Conservation (phyloP, 1,140 invertebrate genomes). For the Maconellicoccus hirsutus region DNA sequence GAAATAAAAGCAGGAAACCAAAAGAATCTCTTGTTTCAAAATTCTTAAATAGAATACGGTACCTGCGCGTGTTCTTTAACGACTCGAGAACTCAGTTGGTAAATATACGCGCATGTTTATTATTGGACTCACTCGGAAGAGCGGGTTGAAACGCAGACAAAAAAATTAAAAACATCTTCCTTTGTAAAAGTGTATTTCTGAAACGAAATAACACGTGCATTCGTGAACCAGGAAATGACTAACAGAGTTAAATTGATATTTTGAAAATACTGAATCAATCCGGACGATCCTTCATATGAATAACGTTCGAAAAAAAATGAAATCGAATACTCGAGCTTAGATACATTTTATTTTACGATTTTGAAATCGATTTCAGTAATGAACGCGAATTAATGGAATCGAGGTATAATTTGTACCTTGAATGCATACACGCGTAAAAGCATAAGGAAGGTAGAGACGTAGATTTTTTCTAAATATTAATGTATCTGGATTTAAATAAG, state of each 20-base stretch:
- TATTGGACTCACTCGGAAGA: background rate
- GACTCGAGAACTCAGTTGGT: background rate
- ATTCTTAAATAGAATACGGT: background rate
- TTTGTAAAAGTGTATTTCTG: background rate
- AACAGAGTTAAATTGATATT: too few species aligned
- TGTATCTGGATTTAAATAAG: background rate
- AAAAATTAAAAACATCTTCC: slow-evolving; percentile 9
- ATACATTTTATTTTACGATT: too few species aligned
- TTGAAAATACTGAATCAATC: too few species aligned
- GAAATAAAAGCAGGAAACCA: slow-evolving; percentile 4
- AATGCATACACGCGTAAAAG: too few species aligned
- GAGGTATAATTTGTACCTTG: too few species aligned
- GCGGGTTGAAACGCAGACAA: background rate
- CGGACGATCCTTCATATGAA: too few species aligned
- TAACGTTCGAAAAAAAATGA: too few species aligned
- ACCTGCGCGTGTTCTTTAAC: background rate
- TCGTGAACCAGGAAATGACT: background rate
- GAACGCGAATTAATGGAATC: too few species aligned
- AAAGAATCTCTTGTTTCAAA: background rate
- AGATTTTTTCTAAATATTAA: too few species aligned
- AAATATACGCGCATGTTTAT: background rate
- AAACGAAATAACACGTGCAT: background rate
- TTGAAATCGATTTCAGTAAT: too few species aligned
- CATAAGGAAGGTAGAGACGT: too few species aligned
- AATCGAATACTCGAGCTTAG: too few species aligned